Conservation (phyloP, 1,140 invertebrate genomes). For the Euwallacea similis region DNA sequence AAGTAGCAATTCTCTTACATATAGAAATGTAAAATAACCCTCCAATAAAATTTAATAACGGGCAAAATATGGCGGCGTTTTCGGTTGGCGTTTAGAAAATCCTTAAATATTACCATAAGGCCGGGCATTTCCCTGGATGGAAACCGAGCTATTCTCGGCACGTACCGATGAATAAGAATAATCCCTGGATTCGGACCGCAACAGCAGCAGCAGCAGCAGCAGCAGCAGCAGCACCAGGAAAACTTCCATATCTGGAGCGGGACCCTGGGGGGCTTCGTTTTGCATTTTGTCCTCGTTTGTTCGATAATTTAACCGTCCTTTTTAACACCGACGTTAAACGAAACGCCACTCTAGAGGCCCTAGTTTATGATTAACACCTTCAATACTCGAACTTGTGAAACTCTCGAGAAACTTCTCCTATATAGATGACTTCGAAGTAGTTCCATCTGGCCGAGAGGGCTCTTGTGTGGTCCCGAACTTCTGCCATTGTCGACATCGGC, state of each 20-base stretch:
- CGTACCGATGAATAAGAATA: constrained; percentile 28
- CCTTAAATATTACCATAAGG: constrained; percentile 7
- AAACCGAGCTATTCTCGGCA: constrained; percentile 19
- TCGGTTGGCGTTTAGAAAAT: constrained; percentile 1
- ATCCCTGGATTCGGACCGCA: constrained; percentile 15
- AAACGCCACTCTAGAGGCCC: neutral
- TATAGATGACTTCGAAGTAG: neutral
- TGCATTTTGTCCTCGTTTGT: constrained; percentile 18
- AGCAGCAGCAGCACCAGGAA: neutral
- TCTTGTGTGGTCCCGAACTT: constrained; percentile 6
- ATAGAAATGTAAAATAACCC: too few species aligned
- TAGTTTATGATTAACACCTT: neutral
- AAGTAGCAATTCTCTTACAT: too few species aligned
- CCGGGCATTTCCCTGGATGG: neutral
- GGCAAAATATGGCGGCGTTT: neutral
- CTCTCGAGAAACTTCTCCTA: neutral
- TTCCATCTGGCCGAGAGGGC: constrained; percentile 12
- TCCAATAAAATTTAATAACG: constrained; percentile 2
- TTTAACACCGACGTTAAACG: neutral
- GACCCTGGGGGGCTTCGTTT: constrained; percentile 8
- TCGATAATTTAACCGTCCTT: constrained; percentile 13
- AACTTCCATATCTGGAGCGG: constrained; percentile 18
- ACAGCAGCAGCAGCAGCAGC: neutral
- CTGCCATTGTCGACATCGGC: constrained; percentile 9
- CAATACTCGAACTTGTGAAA: neutral